Evolutionary conservation across 2,888 invertebrate genomes (phyloP).

Genomic region (Coecobrya sp.): DNA sequence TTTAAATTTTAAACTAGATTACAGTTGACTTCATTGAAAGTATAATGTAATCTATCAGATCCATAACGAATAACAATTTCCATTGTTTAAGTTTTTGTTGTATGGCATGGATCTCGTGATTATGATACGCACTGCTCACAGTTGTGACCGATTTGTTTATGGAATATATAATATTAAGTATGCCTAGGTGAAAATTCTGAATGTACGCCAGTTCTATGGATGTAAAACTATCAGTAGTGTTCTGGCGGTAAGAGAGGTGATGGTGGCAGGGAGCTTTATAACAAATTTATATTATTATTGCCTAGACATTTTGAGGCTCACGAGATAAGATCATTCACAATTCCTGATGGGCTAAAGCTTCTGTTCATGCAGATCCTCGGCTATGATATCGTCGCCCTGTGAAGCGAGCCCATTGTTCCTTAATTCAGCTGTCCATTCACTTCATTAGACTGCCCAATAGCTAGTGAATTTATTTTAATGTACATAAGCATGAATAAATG

Average conservation of each 20-base stretch:
- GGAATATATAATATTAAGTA: not conserved
- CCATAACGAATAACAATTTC: constrained; percentile 36
- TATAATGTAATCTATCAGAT: constrained; percentile 20
- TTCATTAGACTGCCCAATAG: constrained; percentile 84
- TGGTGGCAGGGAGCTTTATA: constrained; percentile 70
- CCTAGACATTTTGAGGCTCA: constrained; percentile 75
- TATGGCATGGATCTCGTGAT: constrained; percentile 20
- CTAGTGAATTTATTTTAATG: constrained; percentile 68
- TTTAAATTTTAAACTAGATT: constrained; percentile 48
- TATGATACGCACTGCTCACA: not conserved
- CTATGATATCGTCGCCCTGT: constrained; percentile 83
- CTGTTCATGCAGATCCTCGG: constrained; percentile 86
- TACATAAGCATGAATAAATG: constrained; percentile 43
- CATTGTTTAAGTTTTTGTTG: constrained; percentile 45
- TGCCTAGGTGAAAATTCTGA: not conserved
- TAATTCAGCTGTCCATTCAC: constrained; percentile 86
- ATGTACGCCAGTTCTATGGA: not conserved
- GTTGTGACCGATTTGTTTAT: constrained; percentile 20
- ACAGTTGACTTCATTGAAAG: constrained; percentile 15
- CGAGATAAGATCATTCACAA: constrained; percentile 82
- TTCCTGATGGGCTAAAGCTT: constrained; percentile 82
- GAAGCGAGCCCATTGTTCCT: constrained; percentile 85
- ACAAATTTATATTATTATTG: constrained; percentile 80
- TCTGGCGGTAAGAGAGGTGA: constrained; percentile 16
- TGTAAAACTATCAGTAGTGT: not conserved